These are phyloP conservation scores for Pseudochromis fuscus DNA, from an alignment of 2,797 vertebrate genomes.

Conservation along the genomic window DNA sequence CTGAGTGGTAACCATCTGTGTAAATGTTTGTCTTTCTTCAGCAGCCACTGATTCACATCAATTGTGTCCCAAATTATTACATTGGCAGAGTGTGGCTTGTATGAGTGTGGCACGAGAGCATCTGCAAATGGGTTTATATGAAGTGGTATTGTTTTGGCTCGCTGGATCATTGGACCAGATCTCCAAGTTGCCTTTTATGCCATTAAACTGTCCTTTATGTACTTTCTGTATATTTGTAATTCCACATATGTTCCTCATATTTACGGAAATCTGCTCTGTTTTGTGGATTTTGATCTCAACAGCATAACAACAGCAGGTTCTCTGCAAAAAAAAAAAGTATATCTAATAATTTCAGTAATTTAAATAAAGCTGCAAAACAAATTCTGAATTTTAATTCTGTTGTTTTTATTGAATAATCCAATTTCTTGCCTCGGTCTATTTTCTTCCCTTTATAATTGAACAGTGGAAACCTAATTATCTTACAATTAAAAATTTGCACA, in stretches of 20 bases:
- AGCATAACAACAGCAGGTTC: not conserved
- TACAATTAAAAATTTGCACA: not conserved
- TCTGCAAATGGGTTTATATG: slow-evolving; percentile 40
- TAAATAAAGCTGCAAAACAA: too few relatives aligned
- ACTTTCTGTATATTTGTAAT: slow-evolving; percentile 22
- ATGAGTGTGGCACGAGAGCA: slow-evolving; percentile 37
- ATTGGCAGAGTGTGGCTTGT: slow-evolving; percentile 37
- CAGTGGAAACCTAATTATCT: not conserved
- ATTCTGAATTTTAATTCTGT: too few relatives aligned
- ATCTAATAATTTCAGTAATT: too few relatives aligned
- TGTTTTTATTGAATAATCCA: too few relatives aligned
- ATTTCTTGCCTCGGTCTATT: not conserved
- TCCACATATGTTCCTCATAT: slow-evolving; percentile 10
- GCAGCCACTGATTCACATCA: slow-evolving; percentile 44
- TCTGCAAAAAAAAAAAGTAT: too few relatives aligned
- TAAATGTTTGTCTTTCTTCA: slow-evolving; percentile 55
- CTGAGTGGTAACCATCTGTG: slow-evolving; percentile 52
- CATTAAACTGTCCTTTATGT: slow-evolving; percentile 12
- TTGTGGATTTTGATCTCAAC: slow-evolving; percentile 7
- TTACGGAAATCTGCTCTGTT: not conserved
- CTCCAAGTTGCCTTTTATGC: slow-evolving; percentile 8
- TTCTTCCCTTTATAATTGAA: not conserved
- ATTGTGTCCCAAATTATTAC: slow-evolving; percentile 28
- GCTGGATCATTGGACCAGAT: slow-evolving; percentile 21
- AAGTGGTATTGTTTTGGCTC: slow-evolving; percentile 42